These are phyloP conservation scores for Amazona vittata DNA, from an alignment of 2,113 vertebrate genomes.

Conservation along the genomic window DNA sequence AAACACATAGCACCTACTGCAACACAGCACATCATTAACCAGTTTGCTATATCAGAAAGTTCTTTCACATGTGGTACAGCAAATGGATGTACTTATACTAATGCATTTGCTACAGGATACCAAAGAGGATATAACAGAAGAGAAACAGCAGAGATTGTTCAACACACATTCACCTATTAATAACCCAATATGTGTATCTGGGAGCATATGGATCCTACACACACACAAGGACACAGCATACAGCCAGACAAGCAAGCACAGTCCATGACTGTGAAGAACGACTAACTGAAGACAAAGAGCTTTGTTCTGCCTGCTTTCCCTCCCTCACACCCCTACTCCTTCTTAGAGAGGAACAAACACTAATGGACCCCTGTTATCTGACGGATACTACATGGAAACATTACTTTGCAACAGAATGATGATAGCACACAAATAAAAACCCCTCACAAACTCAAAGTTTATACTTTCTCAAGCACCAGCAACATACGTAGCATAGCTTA, in stretches of 20 bases:
- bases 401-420: neutral
- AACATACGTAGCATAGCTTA: fast-evolving
- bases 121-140: neutral
- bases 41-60: neutral
- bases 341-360: neutral
- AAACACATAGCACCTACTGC: neutral
- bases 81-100: neutral
- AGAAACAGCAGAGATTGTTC: neutral
- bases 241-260: neutral
- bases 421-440: neutral
- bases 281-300: neutral
- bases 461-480: neutral
- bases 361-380: neutral
- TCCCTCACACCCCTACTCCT: neutral
- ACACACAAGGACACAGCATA: neutral
- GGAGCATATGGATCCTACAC: neutral
- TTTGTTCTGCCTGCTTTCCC: neutral
- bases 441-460: neutral
- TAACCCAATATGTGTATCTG: neutral
- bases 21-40: neutral
- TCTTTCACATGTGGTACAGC: neutral
- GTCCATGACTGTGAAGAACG: neutral
- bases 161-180: neutral
- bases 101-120: neutral
- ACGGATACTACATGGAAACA: neutral